A percentile compares a stretch with the other conserved stretches of the same genome.
These are phyloP conservation scores for Camponotus fellah DNA, from an alignment of 2,888 invertebrate species.

Conservation along the genomic window DNA sequence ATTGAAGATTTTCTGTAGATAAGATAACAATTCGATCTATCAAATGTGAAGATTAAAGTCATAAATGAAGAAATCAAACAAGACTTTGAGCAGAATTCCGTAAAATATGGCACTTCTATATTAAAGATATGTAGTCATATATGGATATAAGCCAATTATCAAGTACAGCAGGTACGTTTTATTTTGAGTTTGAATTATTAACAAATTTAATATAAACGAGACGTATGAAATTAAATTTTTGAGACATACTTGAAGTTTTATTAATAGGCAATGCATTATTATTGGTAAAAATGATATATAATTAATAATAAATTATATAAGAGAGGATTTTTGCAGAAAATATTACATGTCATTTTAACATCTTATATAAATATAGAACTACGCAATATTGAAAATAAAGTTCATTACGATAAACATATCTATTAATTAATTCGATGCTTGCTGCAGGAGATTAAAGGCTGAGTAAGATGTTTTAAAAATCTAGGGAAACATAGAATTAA, in stretches of 20 bases:
- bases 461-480: neutral
- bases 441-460: neutral
- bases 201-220: neutral
- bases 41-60: conserved; percentile 66
- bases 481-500: neutral
- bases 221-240: neutral
- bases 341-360: neutral
- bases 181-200: neutral
- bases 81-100: conserved; percentile 56
- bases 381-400: neutral
- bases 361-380: conserved; percentile 7
- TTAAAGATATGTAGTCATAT: conserved; percentile 52
- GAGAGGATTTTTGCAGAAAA: no score
- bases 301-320: no score
- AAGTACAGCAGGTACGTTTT: conserved; percentile 56
- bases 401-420: neutral
- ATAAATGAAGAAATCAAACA: conserved; percentile 69
- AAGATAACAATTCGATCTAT: conserved; percentile 67
- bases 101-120: conserved; percentile 45
- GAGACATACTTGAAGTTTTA: neutral
- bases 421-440: neutral
- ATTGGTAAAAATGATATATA: neutral
- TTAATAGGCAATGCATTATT: neutral
- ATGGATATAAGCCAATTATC: conserved; percentile 12
- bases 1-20: conserved; percentile 48